A percentile compares a stretch with the other conserved stretches of the same genome.
phyloP scores from a whole-genome alignment of 2,113 vertebrate species.

The Epinephelus moara region DNA sequence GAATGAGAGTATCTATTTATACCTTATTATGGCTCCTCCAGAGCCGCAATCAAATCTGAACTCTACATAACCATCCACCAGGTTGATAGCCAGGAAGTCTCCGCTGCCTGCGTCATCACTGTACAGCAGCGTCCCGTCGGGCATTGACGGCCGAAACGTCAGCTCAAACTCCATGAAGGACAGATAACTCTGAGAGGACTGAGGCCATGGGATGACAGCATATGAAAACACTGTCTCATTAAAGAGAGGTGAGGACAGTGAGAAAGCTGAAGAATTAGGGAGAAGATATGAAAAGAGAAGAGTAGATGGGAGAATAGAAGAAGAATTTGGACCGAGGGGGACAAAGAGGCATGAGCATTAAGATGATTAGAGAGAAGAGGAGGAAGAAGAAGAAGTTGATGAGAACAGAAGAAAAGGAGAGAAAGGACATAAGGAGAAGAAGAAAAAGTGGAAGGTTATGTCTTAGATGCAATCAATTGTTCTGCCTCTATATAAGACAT shows the following conservation, averaged over 20 bases:
- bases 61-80: conserved; percentile 89
- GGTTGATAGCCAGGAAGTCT: conserved; percentile 92
- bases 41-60: conserved; percentile 98
- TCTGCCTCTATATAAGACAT: conserved; percentile 7
- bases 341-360: neutral
- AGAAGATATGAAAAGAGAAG: conserved; percentile 21
- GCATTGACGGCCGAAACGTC: conserved; percentile 87
- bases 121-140: conserved; percentile 92
- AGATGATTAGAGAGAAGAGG: neutral
- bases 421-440: neutral
- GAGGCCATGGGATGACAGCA: conserved; percentile 90
- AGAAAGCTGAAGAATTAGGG: conserved; percentile 84
- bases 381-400: neutral
- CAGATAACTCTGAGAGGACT: conserved; percentile 90
- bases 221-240: conserved; percentile 90
- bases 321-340: neutral
- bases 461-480: conserved; percentile 28
- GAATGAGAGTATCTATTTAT: conserved; percentile 15
- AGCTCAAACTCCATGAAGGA: conserved; percentile 97
- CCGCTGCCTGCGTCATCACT: conserved; percentile 91
- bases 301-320: conserved; percentile 64
- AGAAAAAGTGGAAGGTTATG: conserved; percentile 12
- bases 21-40: conserved; percentile 92
- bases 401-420: neutral
- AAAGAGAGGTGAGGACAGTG: conserved; percentile 91